Conservation (phyloP, 2,113 vertebrate genomes). For the Alosa alosa region DNA sequence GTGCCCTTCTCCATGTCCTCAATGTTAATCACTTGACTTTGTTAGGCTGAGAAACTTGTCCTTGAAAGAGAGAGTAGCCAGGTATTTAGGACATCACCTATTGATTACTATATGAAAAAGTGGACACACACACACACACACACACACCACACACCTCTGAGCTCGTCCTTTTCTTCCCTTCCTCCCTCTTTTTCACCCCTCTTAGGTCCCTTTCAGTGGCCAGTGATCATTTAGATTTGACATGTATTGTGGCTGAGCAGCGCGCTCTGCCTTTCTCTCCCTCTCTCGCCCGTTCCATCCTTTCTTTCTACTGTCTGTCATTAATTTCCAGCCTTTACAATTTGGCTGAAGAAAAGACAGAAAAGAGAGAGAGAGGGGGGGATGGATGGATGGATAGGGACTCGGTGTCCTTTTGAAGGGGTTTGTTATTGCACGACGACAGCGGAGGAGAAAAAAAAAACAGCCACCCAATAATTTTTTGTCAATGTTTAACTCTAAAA, state of each 20-base stretch:
- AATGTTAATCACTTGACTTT: slow-evolving; percentile 39
- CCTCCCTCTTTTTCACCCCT: slow-evolving; percentile 52
- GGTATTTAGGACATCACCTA: slow-evolving; percentile 76
- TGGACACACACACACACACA: slow-evolving; percentile 43
- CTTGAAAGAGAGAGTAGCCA: slow-evolving; percentile 62
- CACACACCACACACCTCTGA: slow-evolving; percentile 46
- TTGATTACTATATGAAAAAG: slow-evolving; percentile 56
- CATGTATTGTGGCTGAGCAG: slow-evolving; percentile 92
- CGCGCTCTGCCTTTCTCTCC: slow-evolving; percentile 47
- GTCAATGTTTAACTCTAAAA: slow-evolving; percentile 99
- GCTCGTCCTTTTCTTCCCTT: slow-evolving; percentile 76
- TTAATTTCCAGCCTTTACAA: slow-evolving; percentile 95
- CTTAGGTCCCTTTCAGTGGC: slow-evolving; percentile 83
- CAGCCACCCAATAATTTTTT: slow-evolving; percentile 99
- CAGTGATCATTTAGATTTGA: slow-evolving; percentile 99
- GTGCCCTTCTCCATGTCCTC: not conserved
- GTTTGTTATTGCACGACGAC: slow-evolving; percentile 85
- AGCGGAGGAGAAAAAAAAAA: slow-evolving; percentile 66
- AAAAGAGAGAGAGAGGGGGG: slow-evolving; percentile 84
- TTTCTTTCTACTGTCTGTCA: slow-evolving; percentile 93
- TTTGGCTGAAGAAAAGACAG: slow-evolving; percentile 81
- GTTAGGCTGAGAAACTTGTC: slow-evolving; percentile 11
- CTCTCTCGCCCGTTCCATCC: slow-evolving; percentile 70
- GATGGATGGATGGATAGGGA: slow-evolving; percentile 89
- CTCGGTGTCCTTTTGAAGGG: slow-evolving; percentile 90